Percentiles rank a stretch among this genome's conserved stretches.
phyloP scores from a whole-genome alignment of 2,797 vertebrate genomes.

The Halcyon smyrnensis region DNA sequence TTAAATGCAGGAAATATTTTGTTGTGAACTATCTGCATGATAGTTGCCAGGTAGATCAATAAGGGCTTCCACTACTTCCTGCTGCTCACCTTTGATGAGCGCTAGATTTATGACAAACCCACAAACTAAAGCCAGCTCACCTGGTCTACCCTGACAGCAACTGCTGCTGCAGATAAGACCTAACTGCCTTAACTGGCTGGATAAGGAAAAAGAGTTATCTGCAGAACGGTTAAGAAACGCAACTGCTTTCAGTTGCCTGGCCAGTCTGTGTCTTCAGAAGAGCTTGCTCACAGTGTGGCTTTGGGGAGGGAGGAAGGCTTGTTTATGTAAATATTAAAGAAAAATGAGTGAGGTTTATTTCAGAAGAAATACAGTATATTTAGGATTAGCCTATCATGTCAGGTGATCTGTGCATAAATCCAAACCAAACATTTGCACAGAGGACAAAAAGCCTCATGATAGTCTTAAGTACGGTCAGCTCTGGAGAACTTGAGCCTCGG shows the following conservation, averaged over 20 bases:
- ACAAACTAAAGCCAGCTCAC: conserved; percentile 28
- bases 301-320: neutral
- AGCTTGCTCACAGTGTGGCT: rapidly evolving
- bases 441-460: rapidly evolving
- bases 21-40: conserved; percentile 36
- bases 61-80: conserved; percentile 47
- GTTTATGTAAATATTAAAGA: conserved; percentile 6
- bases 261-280: neutral
- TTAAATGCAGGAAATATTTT: conserved; percentile 59
- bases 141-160: conserved; percentile 15
- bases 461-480: neutral
- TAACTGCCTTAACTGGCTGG: conserved; percentile 33
- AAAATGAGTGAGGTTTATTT: neutral
- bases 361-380: neutral
- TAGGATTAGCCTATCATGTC: neutral
- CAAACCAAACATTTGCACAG: neutral
- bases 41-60: conserved; percentile 52
- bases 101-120: conserved; percentile 29
- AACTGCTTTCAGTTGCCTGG: neutral
- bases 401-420: neutral
- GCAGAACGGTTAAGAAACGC: conserved; percentile 7
- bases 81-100: conserved; percentile 52
- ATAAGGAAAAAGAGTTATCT: neutral
- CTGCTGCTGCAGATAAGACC: conserved; percentile 48
- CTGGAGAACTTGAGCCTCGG: neutral